Conservation (phyloP, 2,888 invertebrate genomes). For the Dryococelus australis region DNA sequence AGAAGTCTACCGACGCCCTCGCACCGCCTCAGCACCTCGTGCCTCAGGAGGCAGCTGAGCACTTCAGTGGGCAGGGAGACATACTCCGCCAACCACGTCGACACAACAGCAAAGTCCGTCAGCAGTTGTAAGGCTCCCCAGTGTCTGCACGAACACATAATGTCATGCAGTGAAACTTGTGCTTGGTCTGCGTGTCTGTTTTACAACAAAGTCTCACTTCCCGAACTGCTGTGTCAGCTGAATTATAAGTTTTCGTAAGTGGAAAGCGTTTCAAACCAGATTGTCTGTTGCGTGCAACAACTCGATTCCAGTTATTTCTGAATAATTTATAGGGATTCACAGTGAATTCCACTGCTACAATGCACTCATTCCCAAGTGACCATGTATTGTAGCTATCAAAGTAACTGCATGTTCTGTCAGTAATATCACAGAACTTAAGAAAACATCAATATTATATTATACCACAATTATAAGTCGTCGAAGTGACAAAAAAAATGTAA, state of each 20-base stretch:
- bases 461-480: too few relatives aligned
- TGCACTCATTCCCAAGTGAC: too few relatives aligned
- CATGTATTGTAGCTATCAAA: too few relatives aligned
- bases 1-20: constrained; percentile 85
- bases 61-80: constrained; percentile 54
- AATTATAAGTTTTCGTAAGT: not conserved
- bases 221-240: not conserved
- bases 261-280: too few relatives aligned
- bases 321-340: too few relatives aligned
- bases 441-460: too few relatives aligned
- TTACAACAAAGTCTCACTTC: not conserved
- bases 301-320: too few relatives aligned
- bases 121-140: constrained; percentile 81
- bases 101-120: constrained; percentile 82
- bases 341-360: too few relatives aligned
- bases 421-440: too few relatives aligned
- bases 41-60: constrained; percentile 54
- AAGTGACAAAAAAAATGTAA: too few relatives aligned
- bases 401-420: too few relatives aligned
- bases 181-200: not conserved
- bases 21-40: constrained; percentile 72
- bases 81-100: constrained; percentile 71
- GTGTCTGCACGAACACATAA: constrained; percentile 58
- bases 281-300: too few relatives aligned
- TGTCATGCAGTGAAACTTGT: not conserved